Percentiles rank a stretch among this genome's conserved stretches.
Evolutionary conservation across 2,888 invertebrate genomes (phyloP).

Genomic region (Coleophora deauratella): DNA sequence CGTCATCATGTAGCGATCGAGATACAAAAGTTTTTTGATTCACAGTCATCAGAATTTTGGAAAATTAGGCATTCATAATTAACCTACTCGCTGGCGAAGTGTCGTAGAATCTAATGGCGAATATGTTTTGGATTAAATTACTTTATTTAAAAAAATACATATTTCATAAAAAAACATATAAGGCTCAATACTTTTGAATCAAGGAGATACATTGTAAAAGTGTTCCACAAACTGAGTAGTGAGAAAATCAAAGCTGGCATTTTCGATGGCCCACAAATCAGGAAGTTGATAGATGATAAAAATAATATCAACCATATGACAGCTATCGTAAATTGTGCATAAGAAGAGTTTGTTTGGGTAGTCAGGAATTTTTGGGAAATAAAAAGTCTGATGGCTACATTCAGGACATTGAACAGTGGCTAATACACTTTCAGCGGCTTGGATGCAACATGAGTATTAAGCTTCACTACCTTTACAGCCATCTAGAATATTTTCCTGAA

Average conservation of each 20-base stretch:
- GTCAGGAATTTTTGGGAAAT: background rate
- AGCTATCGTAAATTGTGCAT: background rate
- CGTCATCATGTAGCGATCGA: no score
- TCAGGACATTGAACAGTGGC: background rate
- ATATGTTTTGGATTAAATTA: no score
- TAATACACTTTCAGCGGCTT: background rate
- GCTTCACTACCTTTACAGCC: constrained; percentile 28
- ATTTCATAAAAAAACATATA: no score
- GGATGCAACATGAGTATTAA: constrained; percentile 16
- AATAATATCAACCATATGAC: background rate
- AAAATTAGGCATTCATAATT: no score
- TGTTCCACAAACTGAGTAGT: background rate
- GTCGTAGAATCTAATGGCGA: no score
- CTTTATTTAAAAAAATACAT: no score
- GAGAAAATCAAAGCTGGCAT: background rate
- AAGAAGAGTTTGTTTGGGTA: background rate
- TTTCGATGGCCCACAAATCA: background rate
- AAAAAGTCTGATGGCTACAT: background rate
- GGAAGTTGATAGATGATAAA: background rate
- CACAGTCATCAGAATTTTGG: no score
- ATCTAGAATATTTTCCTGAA: constrained; percentile 26
- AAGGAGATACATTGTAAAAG: background rate
- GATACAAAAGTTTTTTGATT: no score
- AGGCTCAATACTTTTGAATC: no score
- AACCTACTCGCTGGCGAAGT: no score